These are phyloP conservation scores for Tragulus kanchil DNA, from an alignment of 2,113 vertebrate species.

Conservation along the genomic window DNA sequence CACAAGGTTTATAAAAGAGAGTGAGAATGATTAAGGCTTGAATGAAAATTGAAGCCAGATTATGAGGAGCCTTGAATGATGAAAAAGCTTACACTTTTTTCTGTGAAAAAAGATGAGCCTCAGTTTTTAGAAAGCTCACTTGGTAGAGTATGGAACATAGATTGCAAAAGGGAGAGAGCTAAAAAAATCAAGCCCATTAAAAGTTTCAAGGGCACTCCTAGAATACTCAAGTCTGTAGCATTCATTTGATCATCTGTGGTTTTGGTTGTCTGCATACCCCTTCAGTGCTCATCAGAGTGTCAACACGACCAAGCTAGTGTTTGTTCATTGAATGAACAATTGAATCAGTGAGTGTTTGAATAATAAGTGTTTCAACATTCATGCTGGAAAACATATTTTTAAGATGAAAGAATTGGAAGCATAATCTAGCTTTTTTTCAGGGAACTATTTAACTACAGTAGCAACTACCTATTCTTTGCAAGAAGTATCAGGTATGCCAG, in stretches of 20 bases:
- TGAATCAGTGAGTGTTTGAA: slow-evolving; percentile 46
- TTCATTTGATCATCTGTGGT: slow-evolving; percentile 32
- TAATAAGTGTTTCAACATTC: neutral
- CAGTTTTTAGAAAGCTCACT: slow-evolving; percentile 41
- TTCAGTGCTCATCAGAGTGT: neutral
- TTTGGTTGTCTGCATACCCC: slow-evolving; percentile 35
- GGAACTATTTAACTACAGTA: slow-evolving; percentile 27
- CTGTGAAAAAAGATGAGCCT: slow-evolving; percentile 49
- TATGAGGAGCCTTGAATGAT: slow-evolving; percentile 15
- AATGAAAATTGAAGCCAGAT: slow-evolving; percentile 13
- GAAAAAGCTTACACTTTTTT: slow-evolving; percentile 27
- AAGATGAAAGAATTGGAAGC: slow-evolving; percentile 41
- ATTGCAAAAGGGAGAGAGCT: slow-evolving; percentile 24
- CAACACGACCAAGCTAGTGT: neutral
- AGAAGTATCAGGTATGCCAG: neutral
- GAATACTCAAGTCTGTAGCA: neutral
- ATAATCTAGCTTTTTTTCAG: slow-evolving; percentile 48
- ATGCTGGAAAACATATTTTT: slow-evolving; percentile 26
- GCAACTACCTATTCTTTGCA: slow-evolving; percentile 49
- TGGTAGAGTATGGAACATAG: slow-evolving; percentile 2
- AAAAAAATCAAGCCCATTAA: slow-evolving; percentile 34
- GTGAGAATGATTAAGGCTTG: slow-evolving; percentile 21
- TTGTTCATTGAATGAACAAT: slow-evolving; percentile 21
- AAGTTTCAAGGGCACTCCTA: neutral
- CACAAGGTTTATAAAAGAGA: neutral